Conservation (phyloP, 2,113 vertebrate species). For the Erythrolamprus reginae region DNA sequence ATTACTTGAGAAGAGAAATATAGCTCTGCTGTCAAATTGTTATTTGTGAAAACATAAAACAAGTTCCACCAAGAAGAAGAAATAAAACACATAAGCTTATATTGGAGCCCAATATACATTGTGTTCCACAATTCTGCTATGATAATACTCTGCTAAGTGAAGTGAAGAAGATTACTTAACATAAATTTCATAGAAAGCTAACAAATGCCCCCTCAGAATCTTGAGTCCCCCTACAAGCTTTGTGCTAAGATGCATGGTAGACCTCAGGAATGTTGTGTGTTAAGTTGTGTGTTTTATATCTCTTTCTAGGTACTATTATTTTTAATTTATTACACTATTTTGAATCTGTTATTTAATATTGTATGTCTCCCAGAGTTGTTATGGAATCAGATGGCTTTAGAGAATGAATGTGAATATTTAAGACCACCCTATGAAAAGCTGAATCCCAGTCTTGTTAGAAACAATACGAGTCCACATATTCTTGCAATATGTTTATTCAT, state of each 20-base stretch:
- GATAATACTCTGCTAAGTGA: too few species aligned
- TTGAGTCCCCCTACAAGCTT: not conserved
- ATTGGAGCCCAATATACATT: too few species aligned
- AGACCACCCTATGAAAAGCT: not conserved
- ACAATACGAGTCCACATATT: not conserved
- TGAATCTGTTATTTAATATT: not conserved
- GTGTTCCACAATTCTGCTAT: too few species aligned
- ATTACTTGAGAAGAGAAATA: too few species aligned
- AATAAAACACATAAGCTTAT: too few species aligned
- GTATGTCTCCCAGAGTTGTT: not conserved
- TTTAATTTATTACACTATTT: not conserved
- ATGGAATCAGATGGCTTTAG: not conserved
- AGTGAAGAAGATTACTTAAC: too few species aligned
- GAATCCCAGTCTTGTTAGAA: not conserved
- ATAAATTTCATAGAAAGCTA: too few species aligned
- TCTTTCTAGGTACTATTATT: not conserved
- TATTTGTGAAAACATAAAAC: too few species aligned
- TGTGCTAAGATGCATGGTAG: not conserved
- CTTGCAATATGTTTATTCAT: not conserved
- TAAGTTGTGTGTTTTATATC: not conserved
- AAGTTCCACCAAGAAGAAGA: too few species aligned
- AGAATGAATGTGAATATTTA: not conserved
- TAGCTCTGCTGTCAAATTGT: too few species aligned
- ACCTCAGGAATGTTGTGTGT: not conserved
- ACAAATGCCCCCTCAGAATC: not conserved